phyloP scores from a whole-genome alignment of 2,113 vertebrate species.

The Phocoena sinus region DNA sequence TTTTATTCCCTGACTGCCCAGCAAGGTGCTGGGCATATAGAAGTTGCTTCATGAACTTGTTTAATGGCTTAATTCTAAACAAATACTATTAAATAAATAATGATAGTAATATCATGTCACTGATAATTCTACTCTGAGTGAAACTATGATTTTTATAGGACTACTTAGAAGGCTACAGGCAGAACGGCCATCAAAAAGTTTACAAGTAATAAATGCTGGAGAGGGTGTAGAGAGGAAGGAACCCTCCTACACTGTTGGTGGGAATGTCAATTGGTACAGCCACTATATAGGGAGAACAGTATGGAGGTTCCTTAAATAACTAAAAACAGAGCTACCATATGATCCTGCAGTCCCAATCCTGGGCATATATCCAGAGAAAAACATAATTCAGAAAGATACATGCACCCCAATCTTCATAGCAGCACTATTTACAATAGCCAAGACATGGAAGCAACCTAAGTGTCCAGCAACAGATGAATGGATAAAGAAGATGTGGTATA shows the following conservation, averaged over 20 bases:
- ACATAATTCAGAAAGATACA: no score
- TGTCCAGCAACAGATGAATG: no score
- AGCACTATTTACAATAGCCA: no score
- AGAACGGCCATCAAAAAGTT: neutral
- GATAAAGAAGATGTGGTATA: no score
- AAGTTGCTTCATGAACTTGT: neutral
- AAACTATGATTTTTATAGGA: neutral
- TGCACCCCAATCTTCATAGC: no score
- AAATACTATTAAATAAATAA: neutral
- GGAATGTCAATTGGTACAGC: no score
- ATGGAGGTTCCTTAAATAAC: no score
- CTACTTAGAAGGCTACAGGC: neutral
- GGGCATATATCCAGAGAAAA: no score
- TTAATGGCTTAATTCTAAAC: constrained; percentile 2
- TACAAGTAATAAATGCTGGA: neutral
- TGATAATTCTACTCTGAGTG: neutral
- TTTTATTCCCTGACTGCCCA: neutral
- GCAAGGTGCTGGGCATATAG: neutral
- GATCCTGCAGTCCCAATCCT: no score
- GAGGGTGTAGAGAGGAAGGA: neutral
- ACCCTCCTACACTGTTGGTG: neutral
- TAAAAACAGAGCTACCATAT: no score
- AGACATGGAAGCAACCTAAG: no score
- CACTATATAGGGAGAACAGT: no score
- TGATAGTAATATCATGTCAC: neutral